These are phyloP conservation scores for Hartigia nigra DNA, from an alignment of 2,888 invertebrate species.

Conservation along the genomic window DNA sequence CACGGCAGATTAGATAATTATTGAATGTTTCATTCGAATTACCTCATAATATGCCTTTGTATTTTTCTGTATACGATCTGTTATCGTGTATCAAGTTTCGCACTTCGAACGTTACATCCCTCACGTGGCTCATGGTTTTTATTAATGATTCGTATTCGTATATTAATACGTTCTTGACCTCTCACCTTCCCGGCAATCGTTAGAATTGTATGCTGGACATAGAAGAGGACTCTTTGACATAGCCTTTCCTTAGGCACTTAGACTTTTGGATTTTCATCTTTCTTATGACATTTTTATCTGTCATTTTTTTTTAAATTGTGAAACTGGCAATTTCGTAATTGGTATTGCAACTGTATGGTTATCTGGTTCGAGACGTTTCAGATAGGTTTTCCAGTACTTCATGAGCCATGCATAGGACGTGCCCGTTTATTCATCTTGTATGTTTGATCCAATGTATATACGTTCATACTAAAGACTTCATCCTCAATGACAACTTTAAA, in stretches of 20 bases:
- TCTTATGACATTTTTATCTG: not conserved
- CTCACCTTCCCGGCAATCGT: too few species aligned
- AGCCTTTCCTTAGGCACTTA: not conserved
- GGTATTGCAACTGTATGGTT: too few species aligned
- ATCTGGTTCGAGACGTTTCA: not conserved
- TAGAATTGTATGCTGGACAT: not conserved
- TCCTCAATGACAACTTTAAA: not conserved
- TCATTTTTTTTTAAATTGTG: not conserved
- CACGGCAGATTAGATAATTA: not conserved
- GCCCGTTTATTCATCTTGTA: too few species aligned
- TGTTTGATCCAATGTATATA: too few species aligned
- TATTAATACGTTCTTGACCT: too few species aligned
- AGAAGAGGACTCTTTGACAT: too few species aligned
- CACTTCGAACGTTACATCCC: too few species aligned
- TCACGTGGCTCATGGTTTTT: too few species aligned
- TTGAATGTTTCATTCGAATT: not conserved
- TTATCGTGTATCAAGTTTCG: too few species aligned
- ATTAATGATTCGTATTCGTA: too few species aligned
- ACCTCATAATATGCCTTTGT: not conserved
- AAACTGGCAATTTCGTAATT: conserved; percentile 2
- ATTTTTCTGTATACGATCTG: not conserved
- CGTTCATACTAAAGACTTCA: too few species aligned
- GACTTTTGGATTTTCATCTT: not conserved
- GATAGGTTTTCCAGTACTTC: not conserved
- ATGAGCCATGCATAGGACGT: too few species aligned